Conservation (phyloP, 2,113 vertebrate species). For the Chamaea fasciata region DNA sequence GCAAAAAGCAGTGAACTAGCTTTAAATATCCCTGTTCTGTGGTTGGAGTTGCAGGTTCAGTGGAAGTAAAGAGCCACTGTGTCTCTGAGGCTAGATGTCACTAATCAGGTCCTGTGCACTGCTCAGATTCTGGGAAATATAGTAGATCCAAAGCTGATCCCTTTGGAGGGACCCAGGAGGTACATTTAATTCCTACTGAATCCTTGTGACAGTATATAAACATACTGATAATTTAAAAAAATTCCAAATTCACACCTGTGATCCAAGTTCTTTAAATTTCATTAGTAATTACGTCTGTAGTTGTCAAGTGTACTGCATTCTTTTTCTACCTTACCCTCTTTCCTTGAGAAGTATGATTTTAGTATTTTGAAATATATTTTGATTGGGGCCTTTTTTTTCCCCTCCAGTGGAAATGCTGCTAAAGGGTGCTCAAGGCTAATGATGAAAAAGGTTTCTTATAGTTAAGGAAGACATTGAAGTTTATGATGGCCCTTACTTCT, state of each 20-base stretch:
- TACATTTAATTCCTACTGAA: neutral
- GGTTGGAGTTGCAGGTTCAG: neutral
- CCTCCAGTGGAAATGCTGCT: neutral
- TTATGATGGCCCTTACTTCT: neutral
- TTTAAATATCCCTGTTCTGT: neutral
- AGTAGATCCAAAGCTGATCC: neutral
- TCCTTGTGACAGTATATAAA: neutral
- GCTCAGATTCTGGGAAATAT: neutral
- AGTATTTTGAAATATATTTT: neutral
- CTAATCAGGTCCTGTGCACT: neutral
- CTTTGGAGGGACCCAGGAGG: neutral
- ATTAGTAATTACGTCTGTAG: neutral
- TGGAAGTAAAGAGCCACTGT: neutral
- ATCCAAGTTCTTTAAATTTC: neutral
- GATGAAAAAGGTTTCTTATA: neutral
- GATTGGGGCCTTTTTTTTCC: neutral
- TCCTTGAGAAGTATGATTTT: neutral
- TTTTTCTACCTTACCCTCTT: neutral
- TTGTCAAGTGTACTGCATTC: neutral
- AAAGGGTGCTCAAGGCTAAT: neutral
- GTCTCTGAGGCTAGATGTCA: neutral
- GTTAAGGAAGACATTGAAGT: neutral
- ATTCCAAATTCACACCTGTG: neutral
- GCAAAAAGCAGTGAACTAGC: neutral
- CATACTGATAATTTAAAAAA: neutral